Evolutionary conservation across 2,888 invertebrate species (phyloP).

Genomic region (Clistopyga incitator): DNA sequence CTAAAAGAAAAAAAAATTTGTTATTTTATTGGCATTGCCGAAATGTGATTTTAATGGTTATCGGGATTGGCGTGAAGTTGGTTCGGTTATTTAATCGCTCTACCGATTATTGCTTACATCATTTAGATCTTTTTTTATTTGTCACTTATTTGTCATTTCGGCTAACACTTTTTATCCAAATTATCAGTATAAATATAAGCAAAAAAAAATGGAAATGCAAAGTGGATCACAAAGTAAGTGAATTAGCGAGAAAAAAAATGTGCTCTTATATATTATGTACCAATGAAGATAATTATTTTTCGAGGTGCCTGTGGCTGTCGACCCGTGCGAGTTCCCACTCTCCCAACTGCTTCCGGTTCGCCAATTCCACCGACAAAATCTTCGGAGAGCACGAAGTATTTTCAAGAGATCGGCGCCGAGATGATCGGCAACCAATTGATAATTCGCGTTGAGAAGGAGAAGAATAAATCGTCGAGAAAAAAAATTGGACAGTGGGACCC

Average conservation of each 20-base stretch:
- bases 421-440: conserved; percentile 89
- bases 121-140: neutral
- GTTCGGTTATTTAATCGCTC: neutral
- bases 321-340: conserved; percentile 37
- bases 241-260: neutral
- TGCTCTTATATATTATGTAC: neutral
- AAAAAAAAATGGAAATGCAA: conserved; percentile 45
- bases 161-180: conserved; percentile 41
- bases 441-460: conserved; percentile 87
- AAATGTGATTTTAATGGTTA: conserved; percentile 42
- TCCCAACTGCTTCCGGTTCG: neutral
- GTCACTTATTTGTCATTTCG: neutral
- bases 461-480: conserved; percentile 81
- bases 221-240: conserved; percentile 40
- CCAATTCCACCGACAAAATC: neutral
- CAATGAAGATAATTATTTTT: conserved; percentile 2
- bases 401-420: conserved; percentile 88
- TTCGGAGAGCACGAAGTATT: conserved; percentile 81
- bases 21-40: conserved; percentile 48
- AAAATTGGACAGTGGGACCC: conserved; percentile 76
- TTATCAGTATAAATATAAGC: conserved; percentile 25
- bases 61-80: conserved; percentile 33
- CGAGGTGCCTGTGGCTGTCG: conserved; percentile 63
- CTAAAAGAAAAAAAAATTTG: conserved; percentile 35
- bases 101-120: conserved; percentile 13